Evolutionary conservation across 2,113 vertebrate species (phyloP), one percentile per base, ranked within the genome.

Genomic region (Pandion haliaetus): DNA sequence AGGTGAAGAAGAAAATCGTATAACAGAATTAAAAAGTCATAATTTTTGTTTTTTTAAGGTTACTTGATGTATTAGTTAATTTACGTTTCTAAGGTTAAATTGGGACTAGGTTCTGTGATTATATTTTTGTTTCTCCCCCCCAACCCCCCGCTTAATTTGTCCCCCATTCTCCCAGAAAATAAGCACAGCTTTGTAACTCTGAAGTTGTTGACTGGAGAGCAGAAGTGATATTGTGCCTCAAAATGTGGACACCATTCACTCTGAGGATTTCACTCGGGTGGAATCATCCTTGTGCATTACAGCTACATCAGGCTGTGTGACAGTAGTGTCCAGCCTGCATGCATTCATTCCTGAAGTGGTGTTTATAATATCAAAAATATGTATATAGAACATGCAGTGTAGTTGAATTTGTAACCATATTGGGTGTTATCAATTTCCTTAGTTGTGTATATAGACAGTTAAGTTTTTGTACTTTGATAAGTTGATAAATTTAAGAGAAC

Each of bases 81-180:
- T 62, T 85, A 45, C 2, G 0, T 70, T 70, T 38, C 14, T 71
- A 32, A 12, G 13, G 17, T 79, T 67, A 72, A 55, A 32, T 80
- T 76, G 71, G 59, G 31, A 58, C 8, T 49, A 32, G 25, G 2
- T 47, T 89, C 40, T 66, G 9, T 34, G 24, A 34, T 66, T 36
- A 1, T 14, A 19, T 44, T 24, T 38, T 69, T 62, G 29, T 54
- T 54, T 54, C n/a, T 45, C 20, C 16, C 18, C 7, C 17, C 6
- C 14, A n/a, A n/a, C n/a, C n/a, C n/a, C n/a, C n/a, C n/a, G n/a
- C 16, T n/a, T 66, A 73, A 31, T 57, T 88, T 84, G 31, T 59
- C 2, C 25, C 9, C 8, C 4, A 0, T 55, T 28, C 0, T 6
- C 21, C 5, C 17, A 77, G 49, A 84, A 81, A 81, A 40, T 1